Evolutionary conservation across 2,797 vertebrate species (phyloP), one percentile per base, ranked within the genome.

Genomic region (Sebastes miniatus): DNA sequence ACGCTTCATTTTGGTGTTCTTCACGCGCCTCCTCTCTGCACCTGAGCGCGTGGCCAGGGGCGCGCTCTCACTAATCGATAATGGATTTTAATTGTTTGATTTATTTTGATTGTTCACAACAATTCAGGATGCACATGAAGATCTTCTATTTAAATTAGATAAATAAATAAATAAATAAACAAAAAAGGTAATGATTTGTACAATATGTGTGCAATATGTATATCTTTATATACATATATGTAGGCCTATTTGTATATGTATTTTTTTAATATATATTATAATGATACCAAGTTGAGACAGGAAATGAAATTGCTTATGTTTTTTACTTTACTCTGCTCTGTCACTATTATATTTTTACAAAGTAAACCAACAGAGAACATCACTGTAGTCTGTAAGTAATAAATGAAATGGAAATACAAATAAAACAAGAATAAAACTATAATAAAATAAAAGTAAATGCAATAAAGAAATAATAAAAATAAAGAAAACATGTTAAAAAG

Each of bases 11-110:
- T 43, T 24, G 1, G 8, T 1, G 0, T 0, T 0, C 67, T 87
- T 87, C 18, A 78, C 74, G 27, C 65, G 77, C 67, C 59, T 69
- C 34, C 77, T 29, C 59, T 78, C 43, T 72, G 79, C 89, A 93
- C 90, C 90, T 90, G 62, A 54, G 64, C 76, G 57, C 66, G 76
- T 66, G 25, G 69, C 85, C 86, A 34, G 58, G 31, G 31, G 74
- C 68, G 75, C 81, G 73, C 79, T 72, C 73, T 39, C 63, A 54
- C 20, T 36, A 29, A 63, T 66, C 13, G 25, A 73, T 76, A 32
- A 59, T 71, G 20, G 11, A 22, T 43, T 77, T 16, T 8, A 36
- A 65, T 57, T 31, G 47, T 9, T 50, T 18, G 3, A 47, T 47
- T 50, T 9, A 50, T 50, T 50, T 50, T 50, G 14, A 3, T 18